Evolutionary conservation across 2,888 invertebrate species (phyloP), one percentile per base, ranked within the genome.

Genomic region (Rhingia campestris): DNA sequence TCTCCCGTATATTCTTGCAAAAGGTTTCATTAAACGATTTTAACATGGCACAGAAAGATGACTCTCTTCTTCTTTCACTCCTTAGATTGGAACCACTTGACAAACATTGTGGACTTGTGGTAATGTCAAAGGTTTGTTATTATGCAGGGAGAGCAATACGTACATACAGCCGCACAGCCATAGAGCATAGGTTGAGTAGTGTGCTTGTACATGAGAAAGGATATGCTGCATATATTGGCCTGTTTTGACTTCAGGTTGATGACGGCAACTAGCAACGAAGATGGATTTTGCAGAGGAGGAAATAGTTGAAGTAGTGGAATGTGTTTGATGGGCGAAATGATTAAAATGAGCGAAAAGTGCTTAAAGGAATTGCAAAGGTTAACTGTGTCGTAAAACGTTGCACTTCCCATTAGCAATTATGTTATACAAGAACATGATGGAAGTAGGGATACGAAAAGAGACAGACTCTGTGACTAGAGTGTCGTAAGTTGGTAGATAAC

Each of bases 101-200:
- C 73, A 82, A 77, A 82, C 79, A 82, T 79, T 82, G 79, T 82
- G 82, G 79, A 73, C 79, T 79, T 82, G 79, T 82, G 82, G 79
- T 79, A 79, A 69, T 82, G 82, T 82, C 82, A 82, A 82, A 82
- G 82, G 82, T 82, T 82, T 79, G 79, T 79, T 79, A 82, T 82
- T 82, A 82, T 82, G 79, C 82, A 82, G 73, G 73, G n/a, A 67
- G 59, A 70, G 6, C 33, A 12, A 2, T 30, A 6, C 43, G 30
- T 47, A 81, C 64, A 14, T 61, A 74, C 49, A 64, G 22, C 58
- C 22, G 4, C 14, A 14, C 14, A 14, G 58, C 56, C 69, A 63
- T 45, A 58, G 82, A 66, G 67, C 73, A 72, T 49, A 73, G 77
- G 77, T 77, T 72, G 72, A 77, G 72, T 49, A 22, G 22, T 61